A percentile compares a stretch with the other conserved stretches of the same genome.
Evolutionary conservation across 2,888 invertebrate species (phyloP).

Genomic region (Minunthozetes semirufus): DNA sequence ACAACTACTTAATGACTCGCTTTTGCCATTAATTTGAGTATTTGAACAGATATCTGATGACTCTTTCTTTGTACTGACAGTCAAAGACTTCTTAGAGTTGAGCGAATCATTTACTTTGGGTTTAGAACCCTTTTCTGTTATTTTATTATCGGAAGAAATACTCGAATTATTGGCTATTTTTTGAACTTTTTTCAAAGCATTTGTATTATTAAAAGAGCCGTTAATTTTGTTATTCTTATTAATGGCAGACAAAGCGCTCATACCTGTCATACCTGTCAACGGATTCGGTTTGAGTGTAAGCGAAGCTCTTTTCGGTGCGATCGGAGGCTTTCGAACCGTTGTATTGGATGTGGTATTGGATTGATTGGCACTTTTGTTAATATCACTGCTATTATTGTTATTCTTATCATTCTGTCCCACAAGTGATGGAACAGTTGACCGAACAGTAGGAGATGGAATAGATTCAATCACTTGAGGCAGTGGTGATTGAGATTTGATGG

Average conservation of each 20-base stretch:
- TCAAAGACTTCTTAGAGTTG: too few species aligned
- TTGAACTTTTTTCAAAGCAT: neutral
- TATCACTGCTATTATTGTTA: constrained; percentile 12
- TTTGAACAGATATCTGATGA: neutral
- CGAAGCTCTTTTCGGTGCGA: constrained; percentile 5
- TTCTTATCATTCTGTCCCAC: neutral
- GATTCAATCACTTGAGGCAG: constrained; percentile 16
- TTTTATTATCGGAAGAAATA: constrained; percentile 3
- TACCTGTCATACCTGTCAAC: constrained; percentile 11
- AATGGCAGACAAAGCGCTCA: neutral
- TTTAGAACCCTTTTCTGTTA: neutral
- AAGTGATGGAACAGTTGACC: neutral
- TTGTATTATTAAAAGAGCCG: neutral
- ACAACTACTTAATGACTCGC: neutral
- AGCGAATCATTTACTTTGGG: neutral
- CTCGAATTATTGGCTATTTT: neutral
- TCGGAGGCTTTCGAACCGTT: neutral
- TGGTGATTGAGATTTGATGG: constrained; percentile 11
- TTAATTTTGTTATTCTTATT: constrained; percentile 16
- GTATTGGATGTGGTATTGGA: neutral
- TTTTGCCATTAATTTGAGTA: neutral
- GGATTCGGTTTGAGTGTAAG: neutral
- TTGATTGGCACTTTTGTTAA: constrained; percentile 20
- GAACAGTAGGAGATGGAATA: neutral
- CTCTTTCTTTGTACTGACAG: neutral